Evolutionary conservation across 1,140 invertebrate genomes (phyloP).

Genomic region (Papilio dardanus): DNA sequence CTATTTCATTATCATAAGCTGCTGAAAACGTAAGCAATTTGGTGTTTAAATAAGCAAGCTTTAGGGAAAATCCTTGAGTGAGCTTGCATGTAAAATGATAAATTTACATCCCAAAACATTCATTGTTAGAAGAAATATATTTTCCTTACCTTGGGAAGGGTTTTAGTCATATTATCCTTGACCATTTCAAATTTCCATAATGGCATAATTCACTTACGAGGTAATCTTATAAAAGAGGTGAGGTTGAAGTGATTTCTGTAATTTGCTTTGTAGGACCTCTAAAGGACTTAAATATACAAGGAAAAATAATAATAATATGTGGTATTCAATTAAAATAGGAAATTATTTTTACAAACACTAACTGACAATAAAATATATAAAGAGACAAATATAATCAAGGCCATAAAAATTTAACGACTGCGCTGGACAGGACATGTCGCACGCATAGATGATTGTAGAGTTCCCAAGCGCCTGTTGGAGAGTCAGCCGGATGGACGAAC

Average conservation of each 20-base stretch:
- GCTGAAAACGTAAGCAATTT: neutral
- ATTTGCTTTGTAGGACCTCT: neutral
- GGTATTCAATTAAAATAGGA: too few species aligned
- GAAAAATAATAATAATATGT: too few species aligned
- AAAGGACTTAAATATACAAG: neutral
- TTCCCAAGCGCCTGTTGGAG: too few species aligned
- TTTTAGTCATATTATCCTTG: constrained; percentile 7
- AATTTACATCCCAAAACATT: neutral
- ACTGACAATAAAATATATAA: too few species aligned
- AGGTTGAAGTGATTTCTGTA: constrained; percentile 12
- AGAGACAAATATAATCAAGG: too few species aligned
- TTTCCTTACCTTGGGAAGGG: neutral
- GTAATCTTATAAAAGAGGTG: neutral
- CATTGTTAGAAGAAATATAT: neutral
- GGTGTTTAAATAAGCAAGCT: neutral
- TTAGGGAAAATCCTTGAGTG: neutral
- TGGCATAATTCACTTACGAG: constrained; percentile 1
- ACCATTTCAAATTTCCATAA: constrained; percentile 10
- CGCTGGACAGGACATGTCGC: too few species aligned
- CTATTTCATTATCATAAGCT: neutral
- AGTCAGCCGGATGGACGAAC: too few species aligned
- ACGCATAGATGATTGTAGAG: too few species aligned
- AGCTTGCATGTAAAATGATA: constrained; percentile 7
- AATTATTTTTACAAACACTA: too few species aligned
- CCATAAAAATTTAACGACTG: too few species aligned